Percentiles rank a stretch among this genome's conserved stretches.
phyloP scores from a whole-genome alignment of 2,888 invertebrate species.

The Sycophila texana region DNA sequence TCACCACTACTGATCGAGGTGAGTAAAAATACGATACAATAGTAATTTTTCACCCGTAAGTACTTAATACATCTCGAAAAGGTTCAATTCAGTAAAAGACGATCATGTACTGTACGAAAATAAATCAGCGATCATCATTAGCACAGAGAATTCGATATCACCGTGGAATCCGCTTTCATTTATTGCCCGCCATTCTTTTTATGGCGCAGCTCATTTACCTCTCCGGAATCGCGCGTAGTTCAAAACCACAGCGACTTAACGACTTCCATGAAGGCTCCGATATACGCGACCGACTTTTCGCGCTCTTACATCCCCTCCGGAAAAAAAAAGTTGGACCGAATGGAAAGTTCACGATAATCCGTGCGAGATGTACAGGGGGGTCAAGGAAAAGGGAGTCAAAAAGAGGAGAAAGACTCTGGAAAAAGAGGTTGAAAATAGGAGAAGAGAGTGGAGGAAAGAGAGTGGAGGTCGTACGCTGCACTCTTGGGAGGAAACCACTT shows the following conservation, averaged over 20 bases:
- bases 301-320: slow-evolving; percentile 15
- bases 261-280: slow-evolving; percentile 59
- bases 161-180: background rate
- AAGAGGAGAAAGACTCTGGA: background rate
- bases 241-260: slow-evolving; percentile 64
- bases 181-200: slow-evolving; percentile 19
- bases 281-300: slow-evolving; percentile 33
- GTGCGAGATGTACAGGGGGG: slow-evolving; percentile 17
- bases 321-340: slow-evolving; percentile 17
- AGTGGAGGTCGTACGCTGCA: slow-evolving; percentile 19
- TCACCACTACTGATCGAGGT: no score
- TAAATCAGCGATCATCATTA: no score
- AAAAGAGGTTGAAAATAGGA: background rate
- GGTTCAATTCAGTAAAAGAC: no score
- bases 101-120: no score
- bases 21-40: no score
- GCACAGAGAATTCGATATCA: background rate
- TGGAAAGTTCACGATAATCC: slow-evolving; percentile 47
- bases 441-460: slow-evolving; percentile 25
- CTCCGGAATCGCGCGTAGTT: slow-evolving; percentile 72
- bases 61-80: no score
- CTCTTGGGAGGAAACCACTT: slow-evolving; percentile 46
- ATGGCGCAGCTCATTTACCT: slow-evolving; percentile 51
- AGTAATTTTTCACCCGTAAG: no score
- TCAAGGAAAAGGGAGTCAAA: background rate